These are phyloP conservation scores for Drosophila erecta DNA, from an alignment of 1,140 invertebrate species.

Conservation along the genomic window DNA sequence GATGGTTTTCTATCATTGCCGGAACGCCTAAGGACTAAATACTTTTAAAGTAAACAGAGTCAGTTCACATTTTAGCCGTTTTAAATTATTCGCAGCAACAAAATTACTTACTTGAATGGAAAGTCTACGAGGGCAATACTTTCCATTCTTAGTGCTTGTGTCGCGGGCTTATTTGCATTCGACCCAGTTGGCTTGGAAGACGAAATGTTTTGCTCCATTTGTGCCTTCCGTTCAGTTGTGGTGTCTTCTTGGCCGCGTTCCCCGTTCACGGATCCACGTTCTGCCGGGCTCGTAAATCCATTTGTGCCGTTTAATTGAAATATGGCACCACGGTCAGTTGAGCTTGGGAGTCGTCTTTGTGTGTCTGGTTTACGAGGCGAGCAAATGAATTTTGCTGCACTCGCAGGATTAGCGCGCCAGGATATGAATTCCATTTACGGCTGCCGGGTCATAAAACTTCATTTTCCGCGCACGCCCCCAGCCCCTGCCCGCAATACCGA, in stretches of 20 bases:
- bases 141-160: slow-evolving; percentile 8
- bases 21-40: too few relatives aligned
- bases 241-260: slow-evolving; percentile 17
- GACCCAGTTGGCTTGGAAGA: slow-evolving; percentile 41
- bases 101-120: slow-evolving; percentile 30
- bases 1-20: too few relatives aligned
- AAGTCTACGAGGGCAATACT: slow-evolving; percentile 10
- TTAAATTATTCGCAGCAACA: not conserved
- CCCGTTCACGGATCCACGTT: slow-evolving; percentile 34
- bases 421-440: slow-evolving; percentile 48
- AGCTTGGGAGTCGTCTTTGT: slow-evolving; percentile 11
- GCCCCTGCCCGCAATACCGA: too few relatives aligned
- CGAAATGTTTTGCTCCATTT: slow-evolving; percentile 10
- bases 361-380: slow-evolving; percentile 56
- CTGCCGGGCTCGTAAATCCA: slow-evolving; percentile 60
- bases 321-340: slow-evolving; percentile 50
- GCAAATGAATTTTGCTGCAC: slow-evolving; percentile 57
- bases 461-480: slow-evolving; percentile 32
- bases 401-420: slow-evolving; percentile 44
- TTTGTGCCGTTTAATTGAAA: slow-evolving; percentile 76
- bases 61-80: not conserved
- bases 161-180: slow-evolving; percentile 59
- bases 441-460: slow-evolving; percentile 48
- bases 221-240: not conserved
- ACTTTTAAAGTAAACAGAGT: not conserved